Conservation (phyloP, 2,113 vertebrate genomes). For the Theropithecus gelada region DNA sequence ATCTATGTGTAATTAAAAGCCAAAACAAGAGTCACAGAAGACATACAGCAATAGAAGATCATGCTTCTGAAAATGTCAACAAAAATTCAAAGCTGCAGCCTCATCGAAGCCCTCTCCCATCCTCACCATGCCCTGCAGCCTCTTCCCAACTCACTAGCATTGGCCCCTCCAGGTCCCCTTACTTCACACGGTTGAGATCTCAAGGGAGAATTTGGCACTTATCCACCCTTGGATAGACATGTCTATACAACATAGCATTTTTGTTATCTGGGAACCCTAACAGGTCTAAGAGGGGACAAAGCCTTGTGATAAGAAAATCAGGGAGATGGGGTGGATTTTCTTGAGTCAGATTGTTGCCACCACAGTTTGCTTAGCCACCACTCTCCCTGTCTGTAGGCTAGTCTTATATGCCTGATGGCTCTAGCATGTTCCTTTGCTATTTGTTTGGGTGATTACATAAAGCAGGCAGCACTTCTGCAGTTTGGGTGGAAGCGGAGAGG, state of each 20-base stretch:
- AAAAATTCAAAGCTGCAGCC: background rate
- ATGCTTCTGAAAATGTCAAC: background rate
- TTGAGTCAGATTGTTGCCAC: background rate
- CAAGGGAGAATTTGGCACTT: background rate
- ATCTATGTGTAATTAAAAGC: background rate
- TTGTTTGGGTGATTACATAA: background rate
- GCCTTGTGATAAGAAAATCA: background rate
- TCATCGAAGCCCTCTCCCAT: background rate
- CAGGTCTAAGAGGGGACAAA: background rate
- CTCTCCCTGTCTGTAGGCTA: background rate
- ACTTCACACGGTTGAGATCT: background rate
- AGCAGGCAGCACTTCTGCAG: background rate
- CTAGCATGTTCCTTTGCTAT: background rate
- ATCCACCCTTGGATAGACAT: background rate
- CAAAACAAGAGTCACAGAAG: background rate
- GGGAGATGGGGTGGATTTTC: background rate
- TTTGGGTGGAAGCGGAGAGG: background rate
- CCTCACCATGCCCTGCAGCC: background rate
- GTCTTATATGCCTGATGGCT: background rate
- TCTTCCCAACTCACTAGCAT: background rate
- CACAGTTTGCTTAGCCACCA: fast-evolving
- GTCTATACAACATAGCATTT: background rate
- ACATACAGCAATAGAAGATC: background rate
- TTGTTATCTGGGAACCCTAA: background rate
- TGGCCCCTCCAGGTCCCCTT: background rate